Percentiles rank a stretch among this genome's conserved stretches.
Evolutionary conservation across 2,797 vertebrate species (phyloP).

Genomic region (Pangasius sanitwongsei): DNA sequence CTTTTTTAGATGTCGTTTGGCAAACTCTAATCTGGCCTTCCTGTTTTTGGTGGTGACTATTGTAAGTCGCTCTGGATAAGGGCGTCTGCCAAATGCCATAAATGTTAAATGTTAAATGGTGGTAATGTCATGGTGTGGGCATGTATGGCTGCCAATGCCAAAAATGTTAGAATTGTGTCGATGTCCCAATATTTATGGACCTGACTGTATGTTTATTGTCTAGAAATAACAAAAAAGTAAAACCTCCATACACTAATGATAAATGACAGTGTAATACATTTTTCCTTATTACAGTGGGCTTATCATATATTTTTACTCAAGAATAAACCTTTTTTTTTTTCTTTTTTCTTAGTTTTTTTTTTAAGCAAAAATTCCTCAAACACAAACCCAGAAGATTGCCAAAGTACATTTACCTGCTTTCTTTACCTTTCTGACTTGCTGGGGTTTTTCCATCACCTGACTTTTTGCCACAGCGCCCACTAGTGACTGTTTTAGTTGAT

Average conservation of each 20-base stretch:
- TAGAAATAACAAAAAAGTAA: not conserved
- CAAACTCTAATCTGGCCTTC: too few relatives aligned
- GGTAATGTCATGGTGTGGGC: too few relatives aligned
- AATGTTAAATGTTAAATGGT: too few relatives aligned
- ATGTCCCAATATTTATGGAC: too few relatives aligned
- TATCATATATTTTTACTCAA: not conserved
- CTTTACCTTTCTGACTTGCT: not conserved
- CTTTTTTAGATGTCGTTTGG: too few relatives aligned
- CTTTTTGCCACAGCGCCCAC: not conserved
- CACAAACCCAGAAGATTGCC: not conserved
- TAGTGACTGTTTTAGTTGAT: not conserved
- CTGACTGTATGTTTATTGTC: not conserved
- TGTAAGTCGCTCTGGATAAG: too few relatives aligned
- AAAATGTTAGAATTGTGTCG: too few relatives aligned
- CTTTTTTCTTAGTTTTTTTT: not conserved
- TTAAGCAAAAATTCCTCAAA: not conserved
- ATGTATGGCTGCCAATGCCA: too few relatives aligned
- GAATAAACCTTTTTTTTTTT: not conserved
- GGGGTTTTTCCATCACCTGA: not conserved
- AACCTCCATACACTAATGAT: not conserved
- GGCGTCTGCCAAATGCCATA: too few relatives aligned
- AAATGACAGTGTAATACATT: not conserved
- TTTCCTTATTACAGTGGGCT: not conserved
- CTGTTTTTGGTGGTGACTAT: too few relatives aligned
- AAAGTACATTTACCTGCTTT: not conserved